Base-by-base conservation (phyloP, 2,113 vertebrate genomes). In the Notechis scutatus region DNA sequence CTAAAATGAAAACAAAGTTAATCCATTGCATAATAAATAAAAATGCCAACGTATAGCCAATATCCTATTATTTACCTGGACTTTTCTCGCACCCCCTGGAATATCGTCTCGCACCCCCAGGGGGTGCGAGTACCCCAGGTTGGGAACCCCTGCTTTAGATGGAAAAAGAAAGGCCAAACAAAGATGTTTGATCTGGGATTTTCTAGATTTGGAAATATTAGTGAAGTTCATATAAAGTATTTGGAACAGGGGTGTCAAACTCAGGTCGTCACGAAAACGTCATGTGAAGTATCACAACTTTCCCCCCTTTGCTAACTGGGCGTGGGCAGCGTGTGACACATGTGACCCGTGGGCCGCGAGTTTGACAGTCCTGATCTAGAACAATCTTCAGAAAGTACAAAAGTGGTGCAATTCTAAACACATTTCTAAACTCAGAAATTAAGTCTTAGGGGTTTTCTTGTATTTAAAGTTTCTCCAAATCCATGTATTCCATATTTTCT, bases 281-380 rank as follows among this genome's bases (percentile, higher is more conserved):
- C 47, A 50, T 50, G 47, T 50, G 47, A 50, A 50, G 47, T 50
- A 50, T 50, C 47, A 50, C 47, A 50, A 50, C 47, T 50, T 50
- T 9, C 8, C 47, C 47, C 47, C 8, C 47, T 50, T 50, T 9
- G 47, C 47, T 50, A 50, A 50, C 47, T 50, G 47, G 47, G 47
- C 47, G 8, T 50, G 47, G 47, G 8, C 8, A 50, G 47, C 47
- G 47, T 50, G 47, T 50, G 8, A 50, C 47, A 7, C 47, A 50
- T 9, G 47, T 0, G 8, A 50, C 47, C 47, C 8, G 0, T 50
- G 8, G 47, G 47, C 47, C 47, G 1, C 0, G 2, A 59, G 57
- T 59, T 59, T 59, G 57, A 24, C 7, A 24, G 6, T 23, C 23
- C 57, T 23, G 23, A 59, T 59, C 47, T 90, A 90, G 18, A 15